Evolutionary conservation across 2,797 vertebrate species (phyloP), one percentile per base, ranked within the genome.

Genomic region (Oophaga sylvatica): DNA sequence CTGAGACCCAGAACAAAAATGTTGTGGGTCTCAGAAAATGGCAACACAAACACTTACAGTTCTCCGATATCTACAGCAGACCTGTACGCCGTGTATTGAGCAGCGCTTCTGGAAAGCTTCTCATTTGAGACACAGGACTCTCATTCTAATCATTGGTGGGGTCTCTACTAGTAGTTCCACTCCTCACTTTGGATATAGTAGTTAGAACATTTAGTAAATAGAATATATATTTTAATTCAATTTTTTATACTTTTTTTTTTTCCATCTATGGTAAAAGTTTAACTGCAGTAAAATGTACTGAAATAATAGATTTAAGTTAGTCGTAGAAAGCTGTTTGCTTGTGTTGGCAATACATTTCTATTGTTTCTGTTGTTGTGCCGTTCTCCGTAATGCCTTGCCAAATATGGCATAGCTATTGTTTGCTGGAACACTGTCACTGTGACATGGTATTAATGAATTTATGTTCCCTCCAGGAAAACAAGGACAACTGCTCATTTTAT

Each of bases 401-500:
- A 80, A 85, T 85, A 85, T 78, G 84, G 84, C 62, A 41, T 68
- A 57, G 84, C 26, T 80, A 29, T 68, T 80, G 75, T 71, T 80
- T 71, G 53, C 29, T 71, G 63, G 65, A 80, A 45, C 65, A 80
- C 48, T 80, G 77, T 80, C 77, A 80, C 63, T 41, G 65, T 86
- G 63, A 70, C 53, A 79, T 41, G 70, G 20, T 11, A 80, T 60
- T 70, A 71, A 70, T 70, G 63, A 79, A 80, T 86, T 57, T 80
- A 53, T 45, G 56, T 80, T 80, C 56, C 76, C 77, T 71, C 16
- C 31, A 57, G 77, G 63, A 79, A 71, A 80, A 68, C 29, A 22
- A 71, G 20, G 56, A 45, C 59, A 77, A 78, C 45, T 35, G 63
- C 19, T 79, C 65, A 71, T 86, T 48, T 56, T 85, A 31, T 35